phyloP scores from a whole-genome alignment of 1,140 invertebrate genomes.

The Cydia splendana region DNA sequence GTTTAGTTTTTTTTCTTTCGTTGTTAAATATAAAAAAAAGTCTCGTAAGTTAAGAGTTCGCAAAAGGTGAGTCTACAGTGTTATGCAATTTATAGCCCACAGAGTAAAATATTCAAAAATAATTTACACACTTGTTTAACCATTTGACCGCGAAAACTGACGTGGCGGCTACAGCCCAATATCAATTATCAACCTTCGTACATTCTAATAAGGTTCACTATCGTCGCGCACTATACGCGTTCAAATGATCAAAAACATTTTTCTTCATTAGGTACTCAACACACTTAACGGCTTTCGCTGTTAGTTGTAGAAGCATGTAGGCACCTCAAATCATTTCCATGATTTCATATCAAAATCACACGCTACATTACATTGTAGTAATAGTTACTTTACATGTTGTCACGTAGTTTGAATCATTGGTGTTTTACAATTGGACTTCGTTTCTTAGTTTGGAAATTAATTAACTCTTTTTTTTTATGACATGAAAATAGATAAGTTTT shows the following conservation, averaged over 20 bases:
- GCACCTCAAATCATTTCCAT: conserved; percentile 43
- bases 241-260: conserved; percentile 22
- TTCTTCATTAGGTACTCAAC: conserved; percentile 2
- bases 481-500: background rate
- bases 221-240: too few relatives aligned
- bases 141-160: conserved; percentile 4
- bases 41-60: conserved; percentile 7
- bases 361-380: conserved; percentile 38
- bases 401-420: conserved; percentile 6
- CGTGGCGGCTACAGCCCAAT: too few relatives aligned
- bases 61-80: conserved; percentile 69
- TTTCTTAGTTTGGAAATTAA: background rate
- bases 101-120: conserved; percentile 25
- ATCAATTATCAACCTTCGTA: too few relatives aligned
- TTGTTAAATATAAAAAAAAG: conserved; percentile 35
- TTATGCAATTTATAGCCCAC: conserved; percentile 76
- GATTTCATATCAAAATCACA: conserved; percentile 39
- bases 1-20: conserved; percentile 63
- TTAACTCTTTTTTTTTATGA: too few relatives aligned
- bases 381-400: conserved; percentile 26
- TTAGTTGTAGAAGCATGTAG: conserved; percentile 62
- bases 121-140: conserved; percentile 34
- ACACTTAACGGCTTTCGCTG: conserved; percentile 56
- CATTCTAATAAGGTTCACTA: background rate
- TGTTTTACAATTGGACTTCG: conserved; percentile 37